Evolutionary conservation across 2,113 vertebrate genomes (phyloP), one percentile per base, ranked within the genome.

Genomic region (Ceratotherium simum): DNA sequence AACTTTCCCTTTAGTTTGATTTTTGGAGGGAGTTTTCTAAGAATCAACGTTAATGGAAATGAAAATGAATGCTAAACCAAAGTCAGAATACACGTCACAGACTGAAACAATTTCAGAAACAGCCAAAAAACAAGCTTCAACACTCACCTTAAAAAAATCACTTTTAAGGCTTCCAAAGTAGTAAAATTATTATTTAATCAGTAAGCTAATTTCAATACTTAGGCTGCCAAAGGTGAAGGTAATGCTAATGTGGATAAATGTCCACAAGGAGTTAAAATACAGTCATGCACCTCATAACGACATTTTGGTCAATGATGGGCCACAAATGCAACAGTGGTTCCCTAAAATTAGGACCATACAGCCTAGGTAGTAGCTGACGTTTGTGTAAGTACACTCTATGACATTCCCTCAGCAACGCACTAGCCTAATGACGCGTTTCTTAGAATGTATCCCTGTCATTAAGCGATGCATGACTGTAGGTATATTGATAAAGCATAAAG

Each of bases 21-120:
- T 82, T 96, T 75, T 95, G 29, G 18, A 82, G 5, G n/a, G 8
- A 54, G 21, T 91, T 79, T 84, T 90, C 20, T 81, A 92, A 91
- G 48, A 94, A 96, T 93, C 54, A 95, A 67, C 51, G 80, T 46
- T 79, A 93, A 96, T 11, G 56, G 56, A 92, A 85, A 82, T 69
- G 42, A 78, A 93, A 91, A 85, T 65, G 5, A 88, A 89, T 91
- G 17, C 13, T 91, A 96, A 94, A 60, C 65, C n/a, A 70, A 87
- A 60, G 78, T 80, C 48, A 81, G 42, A 70, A 87, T 56, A 39
- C 20, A 94, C 14, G 78, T 13, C n/a, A 79, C 21, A 84, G 23
- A 78, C 14, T 62, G 25, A 91, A 36, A 80, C 25, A 60, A 87
- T 70, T 95, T 86, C 86, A 90, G 31, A 72, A 93, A 70, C 36